Evolutionary conservation across 1,140 invertebrate species (phyloP), one percentile per base, ranked within the genome.

Genomic region (Belonocnema kinseyi): DNA sequence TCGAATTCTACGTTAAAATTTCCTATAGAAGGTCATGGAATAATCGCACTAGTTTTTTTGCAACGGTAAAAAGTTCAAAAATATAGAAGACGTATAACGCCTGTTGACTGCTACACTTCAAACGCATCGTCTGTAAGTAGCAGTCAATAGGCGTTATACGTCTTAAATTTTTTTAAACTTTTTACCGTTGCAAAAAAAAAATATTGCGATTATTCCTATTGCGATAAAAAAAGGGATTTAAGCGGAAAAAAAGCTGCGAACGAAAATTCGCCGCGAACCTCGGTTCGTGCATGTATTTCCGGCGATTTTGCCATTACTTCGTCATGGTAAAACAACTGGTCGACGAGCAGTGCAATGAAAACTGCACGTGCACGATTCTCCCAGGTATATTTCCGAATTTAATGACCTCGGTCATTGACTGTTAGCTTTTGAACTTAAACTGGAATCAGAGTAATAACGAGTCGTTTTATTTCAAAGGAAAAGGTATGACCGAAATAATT

Each of bases 351-450:
- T 33, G 21, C 21, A 13, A 33, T 33, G 21, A 33, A 66, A 66
- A 61, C 33, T 16, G 21, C 58, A 61, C 61, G 61, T 66, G 61
- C 61, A 26, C 21, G 13, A 66, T 33, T 33, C 21, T 66, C 21
- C 26, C 58, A 66, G 58, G 58, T 66, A 46, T 56, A 66, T 66
- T 66, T 66, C 40, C 26, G 61, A 66, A 46, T 66, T 66, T 66
- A 66, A 66, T 66, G 61, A 66, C 26, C 40, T 40, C 21, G 26
- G 14, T 40, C 58, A 66, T 33, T 66, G 33, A 66, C 13, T 66
- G 26, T 66, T 66, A 33, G 61, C 61, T 66, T 66, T 66, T 66
- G 61, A 66, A 66, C 61, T 66, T 66, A 66, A 66, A 66, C 33
- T 66, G 26, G 16, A 66, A 66, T 66, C 33, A 66, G 13, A 66